phyloP scores from a whole-genome alignment of 2,888 invertebrate species.

The Odontocerum albicorne region DNA sequence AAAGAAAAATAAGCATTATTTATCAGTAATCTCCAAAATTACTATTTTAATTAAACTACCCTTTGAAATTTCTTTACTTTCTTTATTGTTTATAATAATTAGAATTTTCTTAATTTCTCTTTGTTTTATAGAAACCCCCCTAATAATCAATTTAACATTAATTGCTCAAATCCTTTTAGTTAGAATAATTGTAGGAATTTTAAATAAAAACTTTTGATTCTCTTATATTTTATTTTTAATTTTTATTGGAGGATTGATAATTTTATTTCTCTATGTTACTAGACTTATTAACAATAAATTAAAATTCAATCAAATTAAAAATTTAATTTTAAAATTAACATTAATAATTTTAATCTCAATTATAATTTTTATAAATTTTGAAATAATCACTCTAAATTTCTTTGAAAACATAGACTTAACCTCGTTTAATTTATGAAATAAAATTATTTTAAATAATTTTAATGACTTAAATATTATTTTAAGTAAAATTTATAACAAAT shows the following conservation, averaged over 20 bases:
- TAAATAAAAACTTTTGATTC: constrained; percentile 59
- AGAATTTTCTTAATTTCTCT: constrained; percentile 1
- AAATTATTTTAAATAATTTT: too few species aligned
- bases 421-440: too few species aligned
- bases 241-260: constrained; percentile 65
- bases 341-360: constrained; percentile 39
- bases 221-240: constrained; percentile 64
- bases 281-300: constrained; percentile 63
- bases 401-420: too few species aligned
- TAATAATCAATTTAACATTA: constrained; percentile 1
- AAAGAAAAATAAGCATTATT: constrained; percentile 58
- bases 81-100: background rate
- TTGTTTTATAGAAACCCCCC: constrained; percentile 1
- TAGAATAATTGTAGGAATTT: constrained; percentile 46
- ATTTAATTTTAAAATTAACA: constrained; percentile 39
- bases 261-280: constrained; percentile 66
- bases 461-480: constrained; percentile 49
- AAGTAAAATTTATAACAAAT: constrained; percentile 58
- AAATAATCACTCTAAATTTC: too few species aligned
- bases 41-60: constrained; percentile 68
- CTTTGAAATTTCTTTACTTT: constrained; percentile 48
- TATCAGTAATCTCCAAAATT: constrained; percentile 71
- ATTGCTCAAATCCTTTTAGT: constrained; percentile 36
- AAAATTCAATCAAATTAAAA: constrained; percentile 47
- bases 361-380: constrained; percentile 41